phyloP scores from a whole-genome alignment of 2,888 invertebrate species.

The Drosophila incognita region DNA sequence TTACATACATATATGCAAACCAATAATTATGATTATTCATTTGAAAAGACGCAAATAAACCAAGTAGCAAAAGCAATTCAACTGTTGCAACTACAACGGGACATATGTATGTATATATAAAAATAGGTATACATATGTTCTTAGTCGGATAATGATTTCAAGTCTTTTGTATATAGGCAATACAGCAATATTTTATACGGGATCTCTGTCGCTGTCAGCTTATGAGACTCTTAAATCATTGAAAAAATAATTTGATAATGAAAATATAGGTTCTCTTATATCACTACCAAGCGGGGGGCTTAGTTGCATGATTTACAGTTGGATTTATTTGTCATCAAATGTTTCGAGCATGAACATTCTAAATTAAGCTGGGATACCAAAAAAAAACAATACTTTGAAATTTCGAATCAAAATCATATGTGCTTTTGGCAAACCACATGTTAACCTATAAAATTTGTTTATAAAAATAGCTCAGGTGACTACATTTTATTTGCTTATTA shows the following conservation, averaged over 20 bases:
- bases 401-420: background rate
- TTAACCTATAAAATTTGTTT: background rate
- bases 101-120: background rate
- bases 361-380: background rate
- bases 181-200: background rate
- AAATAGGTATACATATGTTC: background rate
- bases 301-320: background rate
- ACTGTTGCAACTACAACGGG: conserved; percentile 14
- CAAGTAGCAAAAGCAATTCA: conserved; percentile 51
- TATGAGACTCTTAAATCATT: background rate
- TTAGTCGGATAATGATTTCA: background rate
- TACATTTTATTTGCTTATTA: background rate
- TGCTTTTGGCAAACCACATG: conserved; percentile 3
- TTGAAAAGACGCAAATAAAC: conserved; percentile 68
- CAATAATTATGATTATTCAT: conserved; percentile 37
- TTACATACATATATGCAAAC: conserved; percentile 14
- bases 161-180: background rate
- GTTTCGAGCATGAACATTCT: background rate
- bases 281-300: background rate
- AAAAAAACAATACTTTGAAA: background rate
- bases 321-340: background rate
- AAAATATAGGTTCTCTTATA: background rate
- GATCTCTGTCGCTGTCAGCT: background rate
- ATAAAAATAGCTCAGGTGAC: background rate
- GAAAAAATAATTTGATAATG: background rate